These are phyloP conservation scores for Mayetiola destructor DNA, from an alignment of 2,888 invertebrate species.

Conservation along the genomic window DNA sequence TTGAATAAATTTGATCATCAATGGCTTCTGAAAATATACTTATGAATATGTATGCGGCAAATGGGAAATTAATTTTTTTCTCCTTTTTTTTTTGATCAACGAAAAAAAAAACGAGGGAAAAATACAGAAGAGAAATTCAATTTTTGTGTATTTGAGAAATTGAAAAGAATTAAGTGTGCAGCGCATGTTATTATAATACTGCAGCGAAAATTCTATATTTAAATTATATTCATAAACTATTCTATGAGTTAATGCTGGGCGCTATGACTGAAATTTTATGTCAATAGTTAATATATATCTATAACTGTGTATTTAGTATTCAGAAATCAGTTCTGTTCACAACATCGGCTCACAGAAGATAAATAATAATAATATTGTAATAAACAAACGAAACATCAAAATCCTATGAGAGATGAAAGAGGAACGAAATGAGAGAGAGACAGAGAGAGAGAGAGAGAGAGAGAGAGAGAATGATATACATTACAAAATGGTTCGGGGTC, in stretches of 20 bases:
- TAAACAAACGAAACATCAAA: neutral
- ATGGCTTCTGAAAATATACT: too few species aligned
- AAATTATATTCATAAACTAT: constrained; percentile 10
- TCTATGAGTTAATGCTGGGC: neutral
- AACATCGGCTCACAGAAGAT: neutral
- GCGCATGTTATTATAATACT: neutral
- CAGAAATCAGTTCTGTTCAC: too few species aligned
- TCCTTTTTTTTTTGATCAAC: neutral
- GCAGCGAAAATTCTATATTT: constrained; percentile 11
- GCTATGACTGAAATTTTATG: neutral
- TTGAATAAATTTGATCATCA: too few species aligned
- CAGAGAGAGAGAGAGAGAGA: neutral
- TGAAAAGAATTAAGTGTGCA: neutral
- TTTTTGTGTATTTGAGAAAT: too few species aligned
- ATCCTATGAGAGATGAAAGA: neutral
- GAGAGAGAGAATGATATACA: neutral
- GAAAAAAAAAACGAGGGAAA: too few species aligned
- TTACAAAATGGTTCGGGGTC: too few species aligned
- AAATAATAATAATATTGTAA: neutral
- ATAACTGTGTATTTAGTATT: too few species aligned
- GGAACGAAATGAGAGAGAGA: too few species aligned
- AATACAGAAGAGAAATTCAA: too few species aligned
- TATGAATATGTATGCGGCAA: neutral
- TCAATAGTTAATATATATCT: neutral
- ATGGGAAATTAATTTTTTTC: neutral